Evolutionary conservation across 2,888 invertebrate genomes (phyloP), one percentile per base, ranked within the genome.

Genomic region (Cheilosia pagana): DNA sequence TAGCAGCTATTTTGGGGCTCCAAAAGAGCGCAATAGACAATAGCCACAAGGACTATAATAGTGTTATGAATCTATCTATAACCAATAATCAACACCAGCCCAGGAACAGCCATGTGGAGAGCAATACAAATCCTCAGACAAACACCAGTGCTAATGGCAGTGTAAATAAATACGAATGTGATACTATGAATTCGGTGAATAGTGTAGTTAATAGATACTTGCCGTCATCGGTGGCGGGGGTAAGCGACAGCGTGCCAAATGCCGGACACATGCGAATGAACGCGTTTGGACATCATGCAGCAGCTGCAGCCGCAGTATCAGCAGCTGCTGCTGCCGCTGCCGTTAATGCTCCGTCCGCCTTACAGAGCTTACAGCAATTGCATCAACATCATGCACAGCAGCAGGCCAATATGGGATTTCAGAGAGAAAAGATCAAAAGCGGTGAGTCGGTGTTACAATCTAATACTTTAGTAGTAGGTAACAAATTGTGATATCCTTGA

Each of bases 1-100:
- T 97, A 88, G 97, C 97, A 86, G 96, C 97, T 86, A 97, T 97
- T 88, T 94, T 97, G 88, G 97, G 97, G 0, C 91, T 96, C 86
- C 95, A 95, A 74, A 94, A 92, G 87, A 90, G 88, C 88, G 88
- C 88, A 52, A 88, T 88, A 45, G 88, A 88, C 72, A 88, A 87
- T 62, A 89, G 88, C 53, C 89, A 89, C 72, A 91, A 90, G 86
- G 91, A 92, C 86, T 91, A 90, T 83, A 91, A 90, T 87, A 91
- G 90, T 88, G 92, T 91, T 86, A 92, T 92, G 87, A 92, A 92
- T 89, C 87, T 92, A 87, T 92, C 92, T 75, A 88, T 92, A 81
- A 91, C 92, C 88, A 81, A 86, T 74, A 82, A 87, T 57, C 83
- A 82, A 8, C 78, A 82, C 50, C 81, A 79, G 25, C 23, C 52